Percentiles rank a stretch among this genome's conserved stretches.
phyloP scores from a whole-genome alignment of 2,888 invertebrate species.

The Junonia oenone region DNA sequence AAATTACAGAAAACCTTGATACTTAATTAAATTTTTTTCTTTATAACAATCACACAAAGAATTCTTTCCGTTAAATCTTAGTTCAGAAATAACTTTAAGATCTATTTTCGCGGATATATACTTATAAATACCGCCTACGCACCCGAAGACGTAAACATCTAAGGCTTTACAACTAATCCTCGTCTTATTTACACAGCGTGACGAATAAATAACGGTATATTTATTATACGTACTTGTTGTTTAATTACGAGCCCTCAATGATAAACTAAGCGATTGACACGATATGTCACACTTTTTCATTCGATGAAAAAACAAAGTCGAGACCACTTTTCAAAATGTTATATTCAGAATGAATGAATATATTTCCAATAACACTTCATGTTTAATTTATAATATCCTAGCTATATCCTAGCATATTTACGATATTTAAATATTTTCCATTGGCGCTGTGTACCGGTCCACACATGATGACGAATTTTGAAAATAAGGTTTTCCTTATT shows the following conservation, averaged over 20 bases:
- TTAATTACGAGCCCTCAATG: conserved; percentile 6
- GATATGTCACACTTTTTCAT: conserved; percentile 10
- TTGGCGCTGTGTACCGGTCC: conserved; percentile 47
- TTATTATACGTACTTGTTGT: conserved; percentile 18
- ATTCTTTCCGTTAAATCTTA: neutral
- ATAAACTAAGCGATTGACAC: conserved; percentile 12
- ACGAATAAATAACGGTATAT: conserved; percentile 20
- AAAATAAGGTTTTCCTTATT: conserved; percentile 36
- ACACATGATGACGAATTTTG: conserved; percentile 42
- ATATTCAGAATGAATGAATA: conserved; percentile 42
- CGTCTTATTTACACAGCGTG: conserved; percentile 18
- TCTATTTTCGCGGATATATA: conserved; percentile 2
- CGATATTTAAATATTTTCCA: conserved; percentile 34
- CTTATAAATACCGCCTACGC: conserved; percentile 2
- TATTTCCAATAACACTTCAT: conserved; percentile 30
- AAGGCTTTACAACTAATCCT: conserved; percentile 2
- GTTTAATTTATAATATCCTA: conserved; percentile 40
- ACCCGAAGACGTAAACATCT: neutral
- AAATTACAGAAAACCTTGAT: neutral
- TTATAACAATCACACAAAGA: neutral
- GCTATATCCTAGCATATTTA: conserved; percentile 16
- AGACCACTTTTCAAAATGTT: conserved; percentile 18
- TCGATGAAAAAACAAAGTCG: conserved; percentile 4
- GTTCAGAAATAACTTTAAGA: conserved; percentile 2
- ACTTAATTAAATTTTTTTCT: neutral